Conservation (phyloP, 2,113 vertebrate species). For the Tonatia bakeri region DNA sequence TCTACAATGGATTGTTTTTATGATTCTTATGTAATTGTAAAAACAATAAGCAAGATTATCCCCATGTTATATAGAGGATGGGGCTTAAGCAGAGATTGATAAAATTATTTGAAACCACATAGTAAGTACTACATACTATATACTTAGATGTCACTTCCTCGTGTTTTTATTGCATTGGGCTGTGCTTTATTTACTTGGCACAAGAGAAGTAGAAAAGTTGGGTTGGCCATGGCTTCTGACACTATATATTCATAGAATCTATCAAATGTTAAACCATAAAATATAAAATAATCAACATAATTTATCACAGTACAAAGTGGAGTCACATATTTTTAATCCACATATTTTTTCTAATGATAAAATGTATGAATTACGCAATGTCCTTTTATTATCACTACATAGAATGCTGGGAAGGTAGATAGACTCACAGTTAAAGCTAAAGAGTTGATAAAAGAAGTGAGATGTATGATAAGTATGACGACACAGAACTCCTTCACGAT, state of each 20-base stretch:
- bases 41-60: neutral
- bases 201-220: neutral
- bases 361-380: neutral
- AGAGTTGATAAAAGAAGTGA: neutral
- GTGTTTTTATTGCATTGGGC: neutral
- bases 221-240: neutral
- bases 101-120: neutral
- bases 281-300: conserved; percentile 21
- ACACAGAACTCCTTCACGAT: neutral
- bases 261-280: conserved; percentile 17
- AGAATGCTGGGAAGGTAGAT: neutral
- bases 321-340: neutral
- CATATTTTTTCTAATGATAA: neutral
- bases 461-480: neutral
- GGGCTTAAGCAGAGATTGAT: neutral
- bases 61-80: neutral
- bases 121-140: neutral
- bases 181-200: neutral
- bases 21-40: neutral
- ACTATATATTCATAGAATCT: neutral
- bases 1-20: neutral
- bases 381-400: neutral
- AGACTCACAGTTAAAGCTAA: neutral
- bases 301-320: neutral
- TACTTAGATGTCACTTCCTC: neutral